Conservation (phyloP, 2,113 vertebrate species). For the Chaetura pelagica region DNA sequence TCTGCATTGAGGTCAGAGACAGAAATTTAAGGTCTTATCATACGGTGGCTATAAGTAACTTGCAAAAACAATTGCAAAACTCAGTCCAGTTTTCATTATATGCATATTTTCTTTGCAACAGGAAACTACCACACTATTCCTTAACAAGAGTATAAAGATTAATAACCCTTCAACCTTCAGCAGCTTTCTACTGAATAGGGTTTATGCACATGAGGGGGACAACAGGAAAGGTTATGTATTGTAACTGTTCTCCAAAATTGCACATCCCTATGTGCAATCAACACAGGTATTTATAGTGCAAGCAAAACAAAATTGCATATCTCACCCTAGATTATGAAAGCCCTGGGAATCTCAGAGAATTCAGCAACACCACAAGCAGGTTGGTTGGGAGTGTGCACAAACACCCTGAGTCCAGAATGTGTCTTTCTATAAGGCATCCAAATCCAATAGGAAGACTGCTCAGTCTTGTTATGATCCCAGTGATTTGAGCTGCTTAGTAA, state of each 20-base stretch:
- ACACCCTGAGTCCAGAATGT: background rate
- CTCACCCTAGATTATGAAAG: background rate
- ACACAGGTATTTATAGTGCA: background rate
- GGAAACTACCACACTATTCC: background rate
- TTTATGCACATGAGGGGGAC: background rate
- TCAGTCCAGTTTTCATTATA: background rate
- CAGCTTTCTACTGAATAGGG: background rate
- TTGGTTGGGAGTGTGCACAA: background rate
- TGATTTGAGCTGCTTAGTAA: background rate
- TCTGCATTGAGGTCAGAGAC: background rate
- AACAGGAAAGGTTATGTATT: background rate
- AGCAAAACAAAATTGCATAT: background rate
- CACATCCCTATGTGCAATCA: background rate
- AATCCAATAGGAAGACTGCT: background rate
- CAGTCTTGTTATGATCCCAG: background rate
- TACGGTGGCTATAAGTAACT: background rate
- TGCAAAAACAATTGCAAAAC: background rate
- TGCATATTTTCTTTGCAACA: background rate
- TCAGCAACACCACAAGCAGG: background rate
- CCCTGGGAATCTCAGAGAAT: background rate
- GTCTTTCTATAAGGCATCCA: background rate
- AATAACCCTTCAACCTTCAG: background rate
- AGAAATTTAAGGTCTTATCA: background rate
- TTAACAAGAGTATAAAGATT: background rate
- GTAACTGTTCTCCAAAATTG: background rate